These are phyloP conservation scores for Polymixis flavicincta DNA, from an alignment of 2,888 invertebrate species.

Conservation along the genomic window DNA sequence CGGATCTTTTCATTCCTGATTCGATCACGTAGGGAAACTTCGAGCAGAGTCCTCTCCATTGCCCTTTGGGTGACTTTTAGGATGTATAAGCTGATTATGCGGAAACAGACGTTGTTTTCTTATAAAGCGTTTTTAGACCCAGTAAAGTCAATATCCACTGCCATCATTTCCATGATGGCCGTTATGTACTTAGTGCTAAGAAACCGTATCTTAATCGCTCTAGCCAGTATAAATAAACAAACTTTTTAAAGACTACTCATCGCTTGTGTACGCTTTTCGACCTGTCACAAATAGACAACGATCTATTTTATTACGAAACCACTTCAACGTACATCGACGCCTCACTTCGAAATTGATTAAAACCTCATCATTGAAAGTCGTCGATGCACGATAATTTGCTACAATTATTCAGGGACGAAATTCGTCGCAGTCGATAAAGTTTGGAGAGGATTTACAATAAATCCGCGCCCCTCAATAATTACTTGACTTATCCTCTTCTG, in stretches of 20 bases:
- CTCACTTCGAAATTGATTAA: not conserved
- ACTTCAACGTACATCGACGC: not conserved
- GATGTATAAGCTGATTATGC: no score
- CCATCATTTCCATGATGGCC: no score
- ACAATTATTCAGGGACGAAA: constrained; percentile 27
- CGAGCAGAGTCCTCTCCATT: no score
- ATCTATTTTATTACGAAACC: not conserved
- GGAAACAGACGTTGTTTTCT: no score
- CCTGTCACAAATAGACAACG: not conserved
- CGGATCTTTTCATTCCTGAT: no score
- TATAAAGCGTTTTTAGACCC: no score
- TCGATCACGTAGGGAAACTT: no score
- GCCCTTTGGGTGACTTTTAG: no score
- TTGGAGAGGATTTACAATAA: constrained; percentile 19
- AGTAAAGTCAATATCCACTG: no score
- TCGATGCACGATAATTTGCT: constrained; percentile 24
- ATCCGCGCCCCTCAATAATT: constrained; percentile 37
- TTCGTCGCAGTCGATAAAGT: constrained; percentile 16
- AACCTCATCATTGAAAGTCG: not conserved
- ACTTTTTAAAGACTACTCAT: not conserved
- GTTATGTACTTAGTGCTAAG: no score
- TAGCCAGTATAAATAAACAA: not conserved
- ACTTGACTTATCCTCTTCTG: constrained; percentile 24
- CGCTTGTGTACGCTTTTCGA: no score
- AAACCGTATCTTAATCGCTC: not conserved